A percentile compares a stretch with the other conserved stretches of the same genome.
These are phyloP conservation scores for Chamaea fasciata DNA, from an alignment of 2,113 vertebrate genomes.

Conservation along the genomic window DNA sequence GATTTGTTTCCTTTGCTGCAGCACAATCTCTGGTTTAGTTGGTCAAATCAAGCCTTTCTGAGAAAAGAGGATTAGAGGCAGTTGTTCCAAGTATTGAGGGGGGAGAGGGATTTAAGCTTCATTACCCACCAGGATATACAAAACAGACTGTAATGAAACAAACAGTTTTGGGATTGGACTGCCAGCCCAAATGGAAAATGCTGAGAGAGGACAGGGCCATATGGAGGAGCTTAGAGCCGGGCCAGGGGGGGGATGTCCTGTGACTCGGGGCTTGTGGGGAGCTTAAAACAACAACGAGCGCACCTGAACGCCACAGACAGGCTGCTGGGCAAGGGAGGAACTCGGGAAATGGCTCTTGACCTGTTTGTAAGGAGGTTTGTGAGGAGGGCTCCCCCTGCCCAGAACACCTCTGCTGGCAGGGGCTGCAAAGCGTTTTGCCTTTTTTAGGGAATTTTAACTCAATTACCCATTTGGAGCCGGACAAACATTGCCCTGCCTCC, in stretches of 20 bases:
- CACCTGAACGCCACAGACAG: conserved; percentile 16
- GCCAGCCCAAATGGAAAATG: conserved; percentile 48
- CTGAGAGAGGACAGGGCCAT: conserved; percentile 72
- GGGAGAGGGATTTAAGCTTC: conserved; percentile 66
- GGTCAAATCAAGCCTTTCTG: conserved; percentile 77
- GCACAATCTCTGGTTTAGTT: conserved; percentile 67
- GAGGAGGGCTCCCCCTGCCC: not conserved
- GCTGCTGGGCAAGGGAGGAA: conserved; percentile 21
- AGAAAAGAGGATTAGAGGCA: conserved; percentile 82
- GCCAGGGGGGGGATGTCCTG: conserved; percentile 38
- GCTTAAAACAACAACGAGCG: not conserved
- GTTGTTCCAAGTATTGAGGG: conserved; percentile 71
- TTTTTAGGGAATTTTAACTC: not conserved
- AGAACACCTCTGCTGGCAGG: not conserved
- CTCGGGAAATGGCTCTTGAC: not conserved
- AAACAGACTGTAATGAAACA: conserved; percentile 66
- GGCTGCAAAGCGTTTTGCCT: not conserved
- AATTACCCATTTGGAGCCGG: not conserved
- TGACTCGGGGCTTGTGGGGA: not conserved
- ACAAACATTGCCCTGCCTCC: not conserved
- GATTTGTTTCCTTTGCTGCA: conserved; percentile 55
- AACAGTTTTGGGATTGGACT: conserved; percentile 42
- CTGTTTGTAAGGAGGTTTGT: not conserved
- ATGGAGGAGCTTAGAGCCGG: conserved; percentile 73
- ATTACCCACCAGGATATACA: conserved; percentile 70